These are phyloP conservation scores for Ips typographus DNA, from an alignment of 1,140 invertebrate genomes.

Conservation along the genomic window DNA sequence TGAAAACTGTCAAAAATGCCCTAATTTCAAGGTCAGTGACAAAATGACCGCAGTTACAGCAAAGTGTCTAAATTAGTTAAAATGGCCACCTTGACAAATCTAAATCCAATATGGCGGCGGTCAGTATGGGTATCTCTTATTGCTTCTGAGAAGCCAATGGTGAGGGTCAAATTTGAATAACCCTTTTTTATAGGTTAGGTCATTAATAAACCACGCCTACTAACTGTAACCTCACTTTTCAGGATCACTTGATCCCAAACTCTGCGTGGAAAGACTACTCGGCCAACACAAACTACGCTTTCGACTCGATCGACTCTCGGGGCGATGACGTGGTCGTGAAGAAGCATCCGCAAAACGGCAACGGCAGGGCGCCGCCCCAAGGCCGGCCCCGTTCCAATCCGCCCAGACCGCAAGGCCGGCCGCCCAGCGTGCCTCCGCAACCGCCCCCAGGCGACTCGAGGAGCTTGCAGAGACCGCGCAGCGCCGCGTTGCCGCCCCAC, in stretches of 20 bases:
- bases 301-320: slow-evolving; percentile 73
- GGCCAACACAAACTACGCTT: slow-evolving; percentile 83
- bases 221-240: slow-evolving; percentile 44
- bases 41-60: no score
- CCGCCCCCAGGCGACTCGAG: slow-evolving; percentile 60
- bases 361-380: slow-evolving; percentile 44
- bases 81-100: no score
- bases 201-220: no score
- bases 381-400: slow-evolving; percentile 39
- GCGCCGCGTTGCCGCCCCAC: slow-evolving; percentile 42
- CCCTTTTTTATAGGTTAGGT: no score
- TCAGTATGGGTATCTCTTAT: no score
- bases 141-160: no score
- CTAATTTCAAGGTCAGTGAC: no score
- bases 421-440: slow-evolving; percentile 49
- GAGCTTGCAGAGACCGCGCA: slow-evolving; percentile 60
- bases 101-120: no score
- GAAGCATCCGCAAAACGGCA: slow-evolving; percentile 55
- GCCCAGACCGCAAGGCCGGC: slow-evolving; percentile 47
- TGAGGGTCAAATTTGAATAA: no score
- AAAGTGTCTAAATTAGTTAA: no score
- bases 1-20: no score
- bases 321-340: slow-evolving; percentile 50
- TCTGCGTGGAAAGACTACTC: slow-evolving; percentile 87
- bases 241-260: slow-evolving; percentile 80